phyloP scores from a whole-genome alignment of 2,113 vertebrate species.

The Globicephala melas region DNA sequence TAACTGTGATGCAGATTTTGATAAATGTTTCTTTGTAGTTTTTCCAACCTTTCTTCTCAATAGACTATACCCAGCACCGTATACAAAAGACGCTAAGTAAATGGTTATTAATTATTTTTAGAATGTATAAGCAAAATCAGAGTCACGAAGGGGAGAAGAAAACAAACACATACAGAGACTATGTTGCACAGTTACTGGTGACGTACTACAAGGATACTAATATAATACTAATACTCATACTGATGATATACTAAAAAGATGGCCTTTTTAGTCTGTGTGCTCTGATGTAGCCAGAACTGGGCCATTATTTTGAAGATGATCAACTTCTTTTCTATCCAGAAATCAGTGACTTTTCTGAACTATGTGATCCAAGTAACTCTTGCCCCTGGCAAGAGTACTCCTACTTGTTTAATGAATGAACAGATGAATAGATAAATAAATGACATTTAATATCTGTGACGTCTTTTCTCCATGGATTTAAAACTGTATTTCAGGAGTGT shows the following conservation, averaged over 20 bases:
- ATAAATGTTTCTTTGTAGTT: neutral
- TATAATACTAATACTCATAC: no score
- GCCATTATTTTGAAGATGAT: neutral
- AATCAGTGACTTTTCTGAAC: neutral
- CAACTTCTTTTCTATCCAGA: neutral
- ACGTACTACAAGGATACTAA: neutral
- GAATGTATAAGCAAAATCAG: neutral
- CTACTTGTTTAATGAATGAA: neutral
- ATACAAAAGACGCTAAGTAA: neutral
- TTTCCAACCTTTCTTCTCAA: neutral
- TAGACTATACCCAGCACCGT: neutral
- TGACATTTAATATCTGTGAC: neutral
- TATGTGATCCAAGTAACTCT: neutral
- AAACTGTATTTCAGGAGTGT: neutral
- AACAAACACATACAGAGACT: no score
- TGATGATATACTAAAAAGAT: neutral
- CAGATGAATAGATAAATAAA: neutral
- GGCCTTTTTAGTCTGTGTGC: neutral
- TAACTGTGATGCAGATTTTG: neutral
- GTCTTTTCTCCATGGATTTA: neutral
- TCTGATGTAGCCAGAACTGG: neutral
- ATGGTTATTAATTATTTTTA: neutral
- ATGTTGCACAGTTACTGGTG: neutral
- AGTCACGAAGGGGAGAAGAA: neutral
- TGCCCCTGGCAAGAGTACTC: neutral